Conservation (phyloP, 2,888 invertebrate species). For the Sminthurides aquaticus region DNA sequence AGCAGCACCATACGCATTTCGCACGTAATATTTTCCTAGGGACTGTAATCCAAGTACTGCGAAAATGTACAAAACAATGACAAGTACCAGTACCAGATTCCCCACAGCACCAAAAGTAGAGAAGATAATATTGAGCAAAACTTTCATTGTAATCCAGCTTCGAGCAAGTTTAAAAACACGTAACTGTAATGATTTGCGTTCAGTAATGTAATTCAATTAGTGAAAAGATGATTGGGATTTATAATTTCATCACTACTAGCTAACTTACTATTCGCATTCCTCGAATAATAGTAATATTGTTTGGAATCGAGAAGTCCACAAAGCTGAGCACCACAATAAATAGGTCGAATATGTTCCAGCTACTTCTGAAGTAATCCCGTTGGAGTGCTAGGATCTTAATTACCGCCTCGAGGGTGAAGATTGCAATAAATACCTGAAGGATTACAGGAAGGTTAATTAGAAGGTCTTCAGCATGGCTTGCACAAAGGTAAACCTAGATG, state of each 20-base stretch:
- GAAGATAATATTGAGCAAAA: slow-evolving; percentile 88
- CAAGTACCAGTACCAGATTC: slow-evolving; percentile 86
- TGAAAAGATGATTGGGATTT: background rate
- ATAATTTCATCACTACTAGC: background rate
- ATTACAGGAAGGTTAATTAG: too few species aligned
- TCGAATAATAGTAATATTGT: slow-evolving; percentile 77
- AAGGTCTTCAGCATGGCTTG: too few species aligned
- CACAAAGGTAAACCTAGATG: too few species aligned
- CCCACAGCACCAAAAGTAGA: slow-evolving; percentile 91
- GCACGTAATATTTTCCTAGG: slow-evolving; percentile 13
- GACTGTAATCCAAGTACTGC: slow-evolving; percentile 21
- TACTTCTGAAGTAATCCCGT: slow-evolving; percentile 85
- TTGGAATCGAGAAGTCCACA: slow-evolving; percentile 58
- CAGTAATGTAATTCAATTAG: slow-evolving; percentile 5
- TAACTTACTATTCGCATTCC: slow-evolving; percentile 75
- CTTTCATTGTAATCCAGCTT: slow-evolving; percentile 96
- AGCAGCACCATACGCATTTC: slow-evolving; percentile 7
- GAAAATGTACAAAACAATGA: slow-evolving; percentile 55
- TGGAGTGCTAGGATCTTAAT: slow-evolving; percentile 86
- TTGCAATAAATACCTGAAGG: slow-evolving; percentile 79
- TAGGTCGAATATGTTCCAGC: slow-evolving; percentile 94
- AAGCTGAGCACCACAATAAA: slow-evolving; percentile 87
- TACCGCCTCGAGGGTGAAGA: slow-evolving; percentile 88
- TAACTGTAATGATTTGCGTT: slow-evolving; percentile 56
- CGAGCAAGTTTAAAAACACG: slow-evolving; percentile 89